These are phyloP conservation scores for Neoascia interrupta DNA, from an alignment of 2,888 invertebrate species.

Conservation along the genomic window DNA sequence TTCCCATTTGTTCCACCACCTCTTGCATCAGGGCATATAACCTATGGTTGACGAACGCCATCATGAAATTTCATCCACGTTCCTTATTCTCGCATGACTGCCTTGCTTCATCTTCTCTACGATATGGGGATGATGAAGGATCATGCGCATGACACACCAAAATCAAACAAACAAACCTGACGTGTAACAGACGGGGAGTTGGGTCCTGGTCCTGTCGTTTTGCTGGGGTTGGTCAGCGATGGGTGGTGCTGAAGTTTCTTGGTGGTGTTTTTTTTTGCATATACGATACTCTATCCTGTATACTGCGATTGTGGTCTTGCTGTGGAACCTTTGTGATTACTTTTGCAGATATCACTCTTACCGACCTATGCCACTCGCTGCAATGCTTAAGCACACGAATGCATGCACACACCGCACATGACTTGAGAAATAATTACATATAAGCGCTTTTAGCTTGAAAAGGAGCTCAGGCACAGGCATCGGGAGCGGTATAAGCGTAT, in stretches of 20 bases:
- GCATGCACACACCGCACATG: constrained; percentile 2
- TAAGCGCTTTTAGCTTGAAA: too few species aligned
- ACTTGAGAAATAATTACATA: constrained; percentile 39
- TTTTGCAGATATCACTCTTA: constrained; percentile 30
- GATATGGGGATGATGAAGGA: constrained; percentile 53
- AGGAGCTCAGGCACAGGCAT: too few species aligned
- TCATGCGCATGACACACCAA: constrained; percentile 59
- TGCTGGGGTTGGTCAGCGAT: constrained; percentile 49
- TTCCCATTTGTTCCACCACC: constrained; percentile 16
- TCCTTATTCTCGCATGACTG: constrained; percentile 69
- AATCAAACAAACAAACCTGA: neutral
- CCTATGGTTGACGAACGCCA: constrained; percentile 66
- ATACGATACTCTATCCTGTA: neutral
- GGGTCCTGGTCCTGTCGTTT: too few species aligned
- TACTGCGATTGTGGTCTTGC: constrained; percentile 13
- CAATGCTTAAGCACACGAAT: too few species aligned
- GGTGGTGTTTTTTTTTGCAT: too few species aligned
- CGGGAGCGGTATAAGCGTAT: too few species aligned
- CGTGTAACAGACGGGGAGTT: too few species aligned
- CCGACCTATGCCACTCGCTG: neutral
- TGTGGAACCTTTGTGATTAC: constrained; percentile 37
- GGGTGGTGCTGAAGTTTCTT: constrained; percentile 22
- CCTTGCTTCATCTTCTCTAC: constrained; percentile 18
- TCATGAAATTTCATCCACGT: constrained; percentile 65
- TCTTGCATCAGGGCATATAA: constrained; percentile 29